A percentile compares a stretch with the other conserved stretches of the same genome.
These are phyloP conservation scores for Chalcosyrphus nemorum DNA, from an alignment of 2,888 invertebrate genomes.

Conservation along the genomic window DNA sequence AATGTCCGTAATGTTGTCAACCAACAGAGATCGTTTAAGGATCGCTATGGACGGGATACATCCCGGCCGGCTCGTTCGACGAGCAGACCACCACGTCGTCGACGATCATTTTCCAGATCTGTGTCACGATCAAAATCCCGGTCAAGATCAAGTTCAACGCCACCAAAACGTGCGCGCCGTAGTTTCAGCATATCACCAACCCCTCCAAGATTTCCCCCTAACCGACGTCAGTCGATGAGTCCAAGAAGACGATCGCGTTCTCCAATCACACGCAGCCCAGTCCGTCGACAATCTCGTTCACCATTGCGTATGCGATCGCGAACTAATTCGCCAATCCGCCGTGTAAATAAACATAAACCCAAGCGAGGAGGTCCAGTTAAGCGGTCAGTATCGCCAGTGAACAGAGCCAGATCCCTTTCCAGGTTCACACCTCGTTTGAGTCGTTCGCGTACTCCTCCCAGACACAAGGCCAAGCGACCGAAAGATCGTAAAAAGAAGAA, in stretches of 20 bases:
- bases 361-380: conserved; percentile 39
- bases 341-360: conserved; percentile 51
- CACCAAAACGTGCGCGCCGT: conserved; percentile 73
- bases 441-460: conserved; percentile 75
- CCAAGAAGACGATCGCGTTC: conserved; percentile 76
- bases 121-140: conserved; percentile 78
- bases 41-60: conserved; percentile 90
- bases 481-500: conserved; percentile 77
- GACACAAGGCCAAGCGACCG: conserved; percentile 75
- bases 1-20: conserved; percentile 91
- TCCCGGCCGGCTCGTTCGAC: conserved; percentile 81
- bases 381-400: conserved; percentile 54
- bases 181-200: conserved; percentile 81
- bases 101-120: conserved; percentile 79
- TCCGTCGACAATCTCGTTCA: conserved; percentile 75
- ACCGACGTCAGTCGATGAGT: conserved; percentile 75
- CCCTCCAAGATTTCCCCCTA: conserved; percentile 74
- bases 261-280: conserved; percentile 67
- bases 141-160: conserved; percentile 75
- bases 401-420: conserved; percentile 43
- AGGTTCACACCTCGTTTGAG: conserved; percentile 80
- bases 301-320: conserved; percentile 78
- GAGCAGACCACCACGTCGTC: conserved; percentile 75
- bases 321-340: conserved; percentile 74
- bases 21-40: conserved; percentile 84